Evolutionary conservation across 2,797 vertebrate genomes (phyloP).

Genomic region (Sarcoramphus papa): DNA sequence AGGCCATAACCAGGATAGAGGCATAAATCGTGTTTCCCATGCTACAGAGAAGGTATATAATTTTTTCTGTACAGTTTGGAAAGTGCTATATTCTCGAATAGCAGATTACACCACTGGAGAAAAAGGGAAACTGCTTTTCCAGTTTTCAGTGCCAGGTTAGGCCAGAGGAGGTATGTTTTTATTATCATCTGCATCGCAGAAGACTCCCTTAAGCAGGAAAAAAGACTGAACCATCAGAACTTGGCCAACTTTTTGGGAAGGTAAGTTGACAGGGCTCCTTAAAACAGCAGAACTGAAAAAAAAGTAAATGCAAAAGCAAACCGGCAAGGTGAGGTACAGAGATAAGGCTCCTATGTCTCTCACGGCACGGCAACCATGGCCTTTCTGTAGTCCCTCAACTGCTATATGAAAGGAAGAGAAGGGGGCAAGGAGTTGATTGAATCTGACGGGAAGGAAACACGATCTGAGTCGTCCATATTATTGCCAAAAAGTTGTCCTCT

Average conservation of each 20-base stretch:
- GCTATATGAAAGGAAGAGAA: not conserved
- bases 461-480: not conserved
- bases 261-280: not conserved
- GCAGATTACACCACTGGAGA: not conserved
- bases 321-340: not conserved
- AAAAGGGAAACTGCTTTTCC: not conserved
- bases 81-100: not conserved
- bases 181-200: not conserved
- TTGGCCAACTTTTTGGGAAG: not conserved
- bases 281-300: not conserved
- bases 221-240: not conserved
- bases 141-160: not conserved
- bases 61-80: not conserved
- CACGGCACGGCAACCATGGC: rapidly evolving
- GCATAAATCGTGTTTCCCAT: not conserved
- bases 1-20: not conserved
- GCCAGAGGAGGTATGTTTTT: not conserved
- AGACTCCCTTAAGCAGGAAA: not conserved
- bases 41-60: not conserved
- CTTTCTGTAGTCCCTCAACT: not conserved
- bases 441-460: not conserved
- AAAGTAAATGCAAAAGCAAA: not conserved
- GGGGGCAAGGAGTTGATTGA: not conserved
- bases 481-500: not conserved
- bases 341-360: not conserved